Evolutionary conservation across 2,113 vertebrate genomes (phyloP).

Genomic region (Chelonoidis abingdonii): DNA sequence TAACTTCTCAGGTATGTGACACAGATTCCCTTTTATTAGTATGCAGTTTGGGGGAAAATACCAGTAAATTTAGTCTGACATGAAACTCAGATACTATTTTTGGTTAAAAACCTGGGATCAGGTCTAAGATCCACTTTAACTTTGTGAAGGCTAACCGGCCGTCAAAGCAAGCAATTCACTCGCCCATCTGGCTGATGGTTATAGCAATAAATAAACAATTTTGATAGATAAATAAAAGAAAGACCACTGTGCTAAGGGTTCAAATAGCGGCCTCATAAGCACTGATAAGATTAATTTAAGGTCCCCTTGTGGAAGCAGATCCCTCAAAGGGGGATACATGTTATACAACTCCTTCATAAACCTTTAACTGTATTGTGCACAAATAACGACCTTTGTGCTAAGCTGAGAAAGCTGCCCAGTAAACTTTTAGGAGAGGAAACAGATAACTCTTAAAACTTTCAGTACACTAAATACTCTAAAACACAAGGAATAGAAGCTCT

Average conservation of each 20-base stretch:
- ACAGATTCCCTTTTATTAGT: not conserved
- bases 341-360: not conserved
- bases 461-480: too few relatives aligned
- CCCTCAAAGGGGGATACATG: not conserved
- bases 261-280: not conserved
- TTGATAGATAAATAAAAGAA: not conserved
- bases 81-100: not conserved
- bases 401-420: too few relatives aligned
- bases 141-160: not conserved
- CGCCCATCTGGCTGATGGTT: not conserved
- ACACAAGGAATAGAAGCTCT: too few relatives aligned
- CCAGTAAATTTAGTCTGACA: not conserved
- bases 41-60: not conserved
- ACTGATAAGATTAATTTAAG: not conserved
- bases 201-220: not conserved
- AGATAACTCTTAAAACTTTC: too few relatives aligned
- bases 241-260: not conserved
- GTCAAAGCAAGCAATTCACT: not conserved
- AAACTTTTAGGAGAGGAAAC: too few relatives aligned
- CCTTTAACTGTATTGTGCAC: too few relatives aligned
- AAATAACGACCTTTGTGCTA: not conserved
- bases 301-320: not conserved
- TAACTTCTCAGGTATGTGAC: too few relatives aligned
- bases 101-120: not conserved
- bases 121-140: not conserved